Evolutionary conservation across 2,113 vertebrate species (phyloP).

Genomic region (Anguilla japonica): DNA sequence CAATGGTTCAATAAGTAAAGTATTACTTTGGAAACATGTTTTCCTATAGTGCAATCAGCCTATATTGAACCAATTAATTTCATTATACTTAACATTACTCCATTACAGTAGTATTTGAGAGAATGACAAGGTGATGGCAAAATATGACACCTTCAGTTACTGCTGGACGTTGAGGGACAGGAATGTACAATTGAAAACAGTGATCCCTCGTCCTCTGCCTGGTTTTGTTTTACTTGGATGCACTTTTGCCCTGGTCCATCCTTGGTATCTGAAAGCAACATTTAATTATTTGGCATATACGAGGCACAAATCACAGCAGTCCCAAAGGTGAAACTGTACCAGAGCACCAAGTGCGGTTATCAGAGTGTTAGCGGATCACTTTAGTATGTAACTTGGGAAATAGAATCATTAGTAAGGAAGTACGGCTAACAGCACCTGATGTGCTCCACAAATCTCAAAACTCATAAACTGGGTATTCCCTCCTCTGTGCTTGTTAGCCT

Average conservation of each 20-base stretch:
- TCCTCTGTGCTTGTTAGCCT: not conserved
- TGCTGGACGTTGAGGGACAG: not conserved
- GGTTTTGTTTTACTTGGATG: not conserved
- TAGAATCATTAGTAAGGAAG: not conserved
- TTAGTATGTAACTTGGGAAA: slow-evolving; percentile 3
- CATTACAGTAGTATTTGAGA: not conserved
- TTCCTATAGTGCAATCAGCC: not conserved
- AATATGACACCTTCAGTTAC: not conserved
- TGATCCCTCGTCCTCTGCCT: not conserved
- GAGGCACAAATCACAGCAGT: not conserved
- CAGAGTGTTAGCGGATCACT: not conserved
- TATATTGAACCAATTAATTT: not conserved
- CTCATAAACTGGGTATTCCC: not conserved
- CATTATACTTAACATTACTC: not conserved
- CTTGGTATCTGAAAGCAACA: not conserved
- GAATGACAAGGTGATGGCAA: not conserved
- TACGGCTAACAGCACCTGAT: not conserved
- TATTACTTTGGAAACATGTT: not conserved
- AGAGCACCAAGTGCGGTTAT: not conserved
- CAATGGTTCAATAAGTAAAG: not conserved
- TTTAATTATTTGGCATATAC: not conserved
- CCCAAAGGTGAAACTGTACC: not conserved
- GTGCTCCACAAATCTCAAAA: slow-evolving; percentile 1
- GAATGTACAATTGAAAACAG: not conserved
- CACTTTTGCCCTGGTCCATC: not conserved